Base-by-base conservation (phyloP, 2,797 vertebrate species). In the Cichlasoma orientale region DNA sequence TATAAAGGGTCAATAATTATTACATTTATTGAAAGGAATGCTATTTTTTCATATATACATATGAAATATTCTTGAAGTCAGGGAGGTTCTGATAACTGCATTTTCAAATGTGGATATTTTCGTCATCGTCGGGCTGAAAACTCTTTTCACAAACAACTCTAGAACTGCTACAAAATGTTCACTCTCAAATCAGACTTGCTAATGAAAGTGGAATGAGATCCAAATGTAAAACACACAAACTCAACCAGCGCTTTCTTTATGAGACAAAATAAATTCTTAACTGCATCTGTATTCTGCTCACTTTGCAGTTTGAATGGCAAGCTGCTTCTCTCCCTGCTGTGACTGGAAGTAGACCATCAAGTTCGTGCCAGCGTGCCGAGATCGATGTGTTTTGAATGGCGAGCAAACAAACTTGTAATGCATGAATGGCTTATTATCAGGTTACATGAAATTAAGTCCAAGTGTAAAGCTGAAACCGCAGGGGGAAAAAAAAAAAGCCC, bases 321-420 rank as follows among this genome's bases (percentile, higher is more conserved):
- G 80, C 84, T 76, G 77, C 78, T 86, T 53, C 44, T 44, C 11
- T 56, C 70, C 88, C 87, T 19, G 85, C 86, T 83, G 88, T 71
- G 84, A 82, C 82, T 87, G 90, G 80, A 84, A 88, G 87, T 73
- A 88, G 78, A 89, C 89, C 88, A 91, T 89, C 89, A 85, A 66
- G 88, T 88, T 85, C 82, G 79, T 16, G 82, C 84, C 84, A 55
- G 84, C 78, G 69, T 83, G 79, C 78, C 1, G 54, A 82, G 80
- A 91, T 90, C 84, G 75, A 88, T 92, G 92, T 83, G 83, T 90
- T 92, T 83, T 89, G 82, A 90, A 85, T 90, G 90, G 92, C 80
- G 89, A 87, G 87, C 84, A 90, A 92, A 90, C 86, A 90, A 90
- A 91, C 87, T 87, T 90, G 92, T 89, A 89, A 89, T 84, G 92